A percentile compares a stretch with the other conserved stretches of the same genome.
Conservation (phyloP, 2,888 invertebrate species). For the Elmis aenea region DNA sequence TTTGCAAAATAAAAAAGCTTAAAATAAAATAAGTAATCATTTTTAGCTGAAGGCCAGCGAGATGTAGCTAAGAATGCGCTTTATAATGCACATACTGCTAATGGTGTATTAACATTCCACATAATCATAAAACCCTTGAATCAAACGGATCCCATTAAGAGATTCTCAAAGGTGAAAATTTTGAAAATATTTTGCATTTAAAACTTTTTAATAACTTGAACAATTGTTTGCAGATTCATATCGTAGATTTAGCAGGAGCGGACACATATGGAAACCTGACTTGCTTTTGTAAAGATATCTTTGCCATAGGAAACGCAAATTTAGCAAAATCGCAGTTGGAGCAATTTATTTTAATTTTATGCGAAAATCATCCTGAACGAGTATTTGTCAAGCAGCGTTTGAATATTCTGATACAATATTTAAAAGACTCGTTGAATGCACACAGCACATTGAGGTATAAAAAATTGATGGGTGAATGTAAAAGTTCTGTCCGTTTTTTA, state of each 20-base stretch:
- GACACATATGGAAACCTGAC: conserved; percentile 38
- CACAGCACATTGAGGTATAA: conserved; percentile 40
- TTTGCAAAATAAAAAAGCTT: too few relatives aligned
- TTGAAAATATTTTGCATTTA: too few relatives aligned
- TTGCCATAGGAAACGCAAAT: conserved; percentile 43
- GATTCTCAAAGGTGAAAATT: conserved; percentile 31
- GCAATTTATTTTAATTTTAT: conserved; percentile 36
- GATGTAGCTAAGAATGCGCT: conserved; percentile 27
- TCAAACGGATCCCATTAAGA: conserved; percentile 28
- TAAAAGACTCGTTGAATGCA: conserved; percentile 38
- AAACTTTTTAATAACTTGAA: too few relatives aligned
- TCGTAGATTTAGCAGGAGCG: conserved; percentile 47
- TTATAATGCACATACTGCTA: conserved; percentile 42
- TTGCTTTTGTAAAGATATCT: conserved; percentile 35
- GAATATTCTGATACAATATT: conserved; percentile 41
- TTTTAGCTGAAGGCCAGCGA: conserved; percentile 42
- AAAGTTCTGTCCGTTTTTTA: too few relatives aligned
- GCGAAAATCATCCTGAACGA: conserved; percentile 26
- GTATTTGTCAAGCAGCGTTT: conserved; percentile 33
- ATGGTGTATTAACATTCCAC: conserved; percentile 42
- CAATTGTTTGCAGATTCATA: conserved; percentile 47
- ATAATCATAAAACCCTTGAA: conserved; percentile 32
- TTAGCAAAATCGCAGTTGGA: conserved; percentile 43
- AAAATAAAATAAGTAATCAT: too few relatives aligned
- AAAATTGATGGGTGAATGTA: too few relatives aligned